Evolutionary conservation across 2,888 invertebrate genomes (phyloP), one percentile per base, ranked within the genome.

Genomic region (Drosophila kanekoi): DNA sequence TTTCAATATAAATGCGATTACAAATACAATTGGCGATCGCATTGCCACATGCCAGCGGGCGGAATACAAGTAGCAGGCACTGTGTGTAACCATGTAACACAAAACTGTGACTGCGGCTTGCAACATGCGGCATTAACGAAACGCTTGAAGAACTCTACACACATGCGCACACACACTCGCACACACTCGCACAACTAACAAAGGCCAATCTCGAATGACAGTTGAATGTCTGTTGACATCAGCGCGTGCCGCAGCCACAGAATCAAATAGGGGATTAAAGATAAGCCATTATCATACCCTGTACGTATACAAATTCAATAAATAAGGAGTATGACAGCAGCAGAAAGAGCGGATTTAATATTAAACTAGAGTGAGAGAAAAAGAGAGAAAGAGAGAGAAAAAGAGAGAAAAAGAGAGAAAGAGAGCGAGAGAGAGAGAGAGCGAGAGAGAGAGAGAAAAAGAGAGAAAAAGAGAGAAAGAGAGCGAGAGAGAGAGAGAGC

Each of bases 191-290:
- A 13, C 33, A 18, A 33, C 9, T 35, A 53, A 63, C 56, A 62
- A 75, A 63, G 56, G 54, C 33, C 70, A 48, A 54, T 64, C 70
- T 76, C 74, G 10, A 52, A 77, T 77, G 74, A 62, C 78, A 75
- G 58, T 67, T 72, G 67, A 75, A 72, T 67, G 74, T 62, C 77
- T 67, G 73, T 67, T 77, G 74, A 74, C 77, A 74, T 71, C 63
- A 63, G 80, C 77, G 80, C 77, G 77, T 77, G 77, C 80, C 72
- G 10, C 67, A 72, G 57, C 77, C 76, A 48, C 65, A 79, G 56
- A 43, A 44, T 37, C 48, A 52, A 44, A 57, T 57, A n/a, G 20
- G 47, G 52, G 44, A 41, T 64, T 44, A 41, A 28, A 20, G 18
- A 38, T 37, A 51, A 33, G 10, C 23, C 10, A 28, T 45, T 38